phyloP scores from a whole-genome alignment of 2,888 invertebrate species.

The Leucozona laternaria region DNA sequence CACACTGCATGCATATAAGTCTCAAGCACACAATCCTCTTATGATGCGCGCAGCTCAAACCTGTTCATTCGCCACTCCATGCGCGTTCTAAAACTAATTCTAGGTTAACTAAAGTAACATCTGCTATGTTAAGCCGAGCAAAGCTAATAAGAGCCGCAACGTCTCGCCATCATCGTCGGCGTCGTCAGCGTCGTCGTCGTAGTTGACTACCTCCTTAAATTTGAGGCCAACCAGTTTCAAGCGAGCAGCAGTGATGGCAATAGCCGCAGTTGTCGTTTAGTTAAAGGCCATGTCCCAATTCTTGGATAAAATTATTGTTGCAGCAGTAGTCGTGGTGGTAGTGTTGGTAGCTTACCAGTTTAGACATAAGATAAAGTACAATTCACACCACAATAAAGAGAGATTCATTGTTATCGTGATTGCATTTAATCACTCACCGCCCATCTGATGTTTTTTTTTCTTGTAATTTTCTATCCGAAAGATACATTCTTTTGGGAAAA shows the following conservation, averaged over 20 bases:
- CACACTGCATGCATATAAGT: not conserved
- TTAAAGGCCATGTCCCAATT: slow-evolving; percentile 55
- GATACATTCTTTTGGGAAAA: slow-evolving; percentile 14
- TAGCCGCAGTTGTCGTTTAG: slow-evolving; percentile 29
- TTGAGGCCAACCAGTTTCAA: slow-evolving; percentile 63
- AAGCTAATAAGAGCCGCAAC: not conserved
- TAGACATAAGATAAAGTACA: not conserved
- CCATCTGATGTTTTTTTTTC: slow-evolving; percentile 33
- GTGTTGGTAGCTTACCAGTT: not conserved
- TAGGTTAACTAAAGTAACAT: slow-evolving; percentile 58
- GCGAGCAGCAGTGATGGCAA: slow-evolving; percentile 8
- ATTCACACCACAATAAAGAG: not conserved
- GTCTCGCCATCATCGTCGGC: not conserved
- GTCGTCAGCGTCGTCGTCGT: not conserved
- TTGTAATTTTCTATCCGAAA: not conserved
- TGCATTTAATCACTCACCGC: slow-evolving; percentile 7
- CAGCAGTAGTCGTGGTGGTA: not conserved
- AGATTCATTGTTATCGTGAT: slow-evolving; percentile 30
- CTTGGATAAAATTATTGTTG: slow-evolving; percentile 35
- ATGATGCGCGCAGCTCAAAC: slow-evolving; percentile 10
- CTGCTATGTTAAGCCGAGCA: slow-evolving; percentile 19
- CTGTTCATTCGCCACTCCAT: slow-evolving; percentile 36
- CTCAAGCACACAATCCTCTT: not conserved
- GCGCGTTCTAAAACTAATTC: slow-evolving; percentile 39
- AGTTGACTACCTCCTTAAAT: slow-evolving; percentile 56